Percentiles rank a stretch among this genome's conserved stretches.
Conservation (phyloP, 2,888 invertebrate species). For the Agrotis clavis region DNA sequence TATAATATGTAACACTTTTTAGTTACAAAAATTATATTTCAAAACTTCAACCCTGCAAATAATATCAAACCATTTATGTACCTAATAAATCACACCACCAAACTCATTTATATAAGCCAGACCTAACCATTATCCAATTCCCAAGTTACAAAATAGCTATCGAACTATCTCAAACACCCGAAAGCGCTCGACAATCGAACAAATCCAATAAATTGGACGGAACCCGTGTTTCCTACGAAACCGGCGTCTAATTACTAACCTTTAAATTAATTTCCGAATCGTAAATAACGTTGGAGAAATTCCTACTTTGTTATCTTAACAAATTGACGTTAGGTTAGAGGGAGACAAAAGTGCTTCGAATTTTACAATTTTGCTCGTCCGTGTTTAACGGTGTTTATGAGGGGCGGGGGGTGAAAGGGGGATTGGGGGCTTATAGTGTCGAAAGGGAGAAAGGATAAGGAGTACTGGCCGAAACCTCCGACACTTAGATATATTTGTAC, state of each 20-base stretch:
- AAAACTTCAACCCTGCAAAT: background rate
- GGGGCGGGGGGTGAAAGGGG: constrained; percentile 67
- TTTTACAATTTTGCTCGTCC: constrained; percentile 87
- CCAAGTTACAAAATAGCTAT: constrained; percentile 54
- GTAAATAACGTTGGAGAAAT: constrained; percentile 78
- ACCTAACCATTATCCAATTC: constrained; percentile 49
- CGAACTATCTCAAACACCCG: constrained; percentile 61
- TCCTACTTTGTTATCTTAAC: constrained; percentile 86
- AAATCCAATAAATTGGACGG: constrained; percentile 65
- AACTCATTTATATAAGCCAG: constrained; percentile 40
- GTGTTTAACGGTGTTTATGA: constrained; percentile 89
- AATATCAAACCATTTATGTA: background rate
- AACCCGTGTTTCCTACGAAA: constrained; percentile 53
- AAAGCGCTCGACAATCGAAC: constrained; percentile 60
- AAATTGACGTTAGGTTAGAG: constrained; percentile 84
- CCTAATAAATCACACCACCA: constrained; percentile 38
- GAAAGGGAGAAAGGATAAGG: constrained; percentile 86
- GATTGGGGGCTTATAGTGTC: constrained; percentile 80
- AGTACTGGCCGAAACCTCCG: constrained; percentile 83
- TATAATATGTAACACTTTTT: no score
- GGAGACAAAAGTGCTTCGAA: constrained; percentile 80
- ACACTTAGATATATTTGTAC: constrained; percentile 88
- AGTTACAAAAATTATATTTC: background rate
- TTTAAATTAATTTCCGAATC: constrained; percentile 72
- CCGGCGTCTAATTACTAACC: constrained; percentile 68